phyloP scores from a whole-genome alignment of 1,140 invertebrate species.

The Portunus trituberculatus region DNA sequence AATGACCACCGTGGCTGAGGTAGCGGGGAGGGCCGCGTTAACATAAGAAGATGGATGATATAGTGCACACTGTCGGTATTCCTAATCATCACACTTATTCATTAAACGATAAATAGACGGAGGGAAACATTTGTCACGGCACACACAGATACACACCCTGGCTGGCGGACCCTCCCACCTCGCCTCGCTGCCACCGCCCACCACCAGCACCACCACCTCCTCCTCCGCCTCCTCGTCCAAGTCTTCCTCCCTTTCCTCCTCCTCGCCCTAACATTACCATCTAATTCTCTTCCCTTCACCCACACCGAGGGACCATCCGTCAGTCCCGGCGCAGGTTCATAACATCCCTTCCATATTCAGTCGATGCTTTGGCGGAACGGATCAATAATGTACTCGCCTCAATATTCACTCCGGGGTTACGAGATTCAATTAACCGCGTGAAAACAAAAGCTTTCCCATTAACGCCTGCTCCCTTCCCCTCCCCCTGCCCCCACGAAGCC shows the following conservation, averaged over 20 bases:
- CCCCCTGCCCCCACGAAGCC: slow-evolving; percentile 39
- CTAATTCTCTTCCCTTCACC: slow-evolving; percentile 53
- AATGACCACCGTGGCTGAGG: slow-evolving; percentile 37
- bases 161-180: slow-evolving; percentile 16
- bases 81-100: slow-evolving; percentile 77
- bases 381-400: slow-evolving; percentile 45
- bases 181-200: background rate
- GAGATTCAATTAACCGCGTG: slow-evolving; percentile 69
- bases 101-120: slow-evolving; percentile 76
- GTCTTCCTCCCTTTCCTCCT: background rate
- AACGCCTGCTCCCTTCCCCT: slow-evolving; percentile 39
- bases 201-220: background rate
- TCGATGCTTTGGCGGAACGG: slow-evolving; percentile 13
- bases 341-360: slow-evolving; percentile 69
- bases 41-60: slow-evolving; percentile 77
- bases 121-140: slow-evolving; percentile 73
- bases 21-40: slow-evolving; percentile 60
- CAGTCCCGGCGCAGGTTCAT: slow-evolving; percentile 31
- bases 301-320: slow-evolving; percentile 45
- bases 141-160: slow-evolving; percentile 50
- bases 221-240: background rate
- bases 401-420: slow-evolving; percentile 43
- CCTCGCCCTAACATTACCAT: slow-evolving; percentile 50
- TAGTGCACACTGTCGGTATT: slow-evolving; percentile 76
- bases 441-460: slow-evolving; percentile 70